Conservation (phyloP, 2,888 invertebrate genomes). For the Pristionchus maxplancki region DNA sequence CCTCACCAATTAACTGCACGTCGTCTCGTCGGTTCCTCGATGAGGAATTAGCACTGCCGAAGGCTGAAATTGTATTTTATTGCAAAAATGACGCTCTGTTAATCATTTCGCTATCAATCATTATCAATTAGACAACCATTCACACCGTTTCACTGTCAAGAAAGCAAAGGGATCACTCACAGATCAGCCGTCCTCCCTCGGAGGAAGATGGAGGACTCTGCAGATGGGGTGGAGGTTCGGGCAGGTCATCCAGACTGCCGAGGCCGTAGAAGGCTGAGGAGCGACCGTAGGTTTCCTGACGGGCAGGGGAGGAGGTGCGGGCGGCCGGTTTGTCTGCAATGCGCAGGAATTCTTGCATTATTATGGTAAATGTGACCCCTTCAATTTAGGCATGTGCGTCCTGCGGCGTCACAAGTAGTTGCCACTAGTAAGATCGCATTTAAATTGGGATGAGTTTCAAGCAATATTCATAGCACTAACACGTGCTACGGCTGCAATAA, state of each 20-base stretch:
- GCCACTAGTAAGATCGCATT: too few relatives aligned
- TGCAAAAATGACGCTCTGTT: neutral
- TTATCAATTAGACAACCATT: neutral
- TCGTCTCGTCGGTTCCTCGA: neutral
- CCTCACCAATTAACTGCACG: neutral
- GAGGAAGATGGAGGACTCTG: neutral
- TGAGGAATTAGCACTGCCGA: neutral
- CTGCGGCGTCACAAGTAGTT: too few relatives aligned
- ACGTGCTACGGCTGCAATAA: too few relatives aligned
- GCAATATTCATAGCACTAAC: neutral
- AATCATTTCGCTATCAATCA: neutral
- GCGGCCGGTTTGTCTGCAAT: too few relatives aligned
- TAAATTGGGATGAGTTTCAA: too few relatives aligned
- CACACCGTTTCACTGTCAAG: too few relatives aligned
- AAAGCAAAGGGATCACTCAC: neutral
- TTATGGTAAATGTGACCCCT: neutral
- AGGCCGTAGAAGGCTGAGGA: slow-evolving; percentile 26
- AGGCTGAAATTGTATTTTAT: neutral
- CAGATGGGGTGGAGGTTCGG: slow-evolving; percentile 30
- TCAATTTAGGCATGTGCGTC: neutral
- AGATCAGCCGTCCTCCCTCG: neutral
- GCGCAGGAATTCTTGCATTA: neutral
- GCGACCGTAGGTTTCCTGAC: slow-evolving; percentile 31
- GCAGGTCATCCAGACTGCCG: slow-evolving; percentile 12
- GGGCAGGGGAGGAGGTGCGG: neutral